phyloP scores from a whole-genome alignment of 2,797 vertebrate genomes.

The Pelodytes ibericus region DNA sequence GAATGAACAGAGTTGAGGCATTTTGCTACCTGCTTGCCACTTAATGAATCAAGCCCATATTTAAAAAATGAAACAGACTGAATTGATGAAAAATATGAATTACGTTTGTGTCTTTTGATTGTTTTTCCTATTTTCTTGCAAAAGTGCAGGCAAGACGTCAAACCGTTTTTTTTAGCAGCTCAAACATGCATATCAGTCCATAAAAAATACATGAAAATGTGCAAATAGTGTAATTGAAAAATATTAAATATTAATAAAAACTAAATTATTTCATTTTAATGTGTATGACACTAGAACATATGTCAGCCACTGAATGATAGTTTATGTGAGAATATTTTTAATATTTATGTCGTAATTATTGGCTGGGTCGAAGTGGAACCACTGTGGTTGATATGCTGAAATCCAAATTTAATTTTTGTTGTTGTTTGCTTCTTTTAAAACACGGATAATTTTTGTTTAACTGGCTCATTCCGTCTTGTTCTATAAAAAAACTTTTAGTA shows the following conservation, averaged over 20 bases:
- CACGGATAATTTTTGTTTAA: too few species aligned
- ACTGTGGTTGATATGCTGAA: neutral
- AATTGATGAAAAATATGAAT: too few species aligned
- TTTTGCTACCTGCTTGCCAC: too few species aligned
- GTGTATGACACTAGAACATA: neutral
- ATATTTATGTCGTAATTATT: conserved; percentile 29
- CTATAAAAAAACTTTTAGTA: too few species aligned
- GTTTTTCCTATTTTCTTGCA: neutral
- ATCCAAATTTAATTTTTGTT: too few species aligned
- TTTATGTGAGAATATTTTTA: conserved; percentile 21
- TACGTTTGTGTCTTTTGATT: too few species aligned
- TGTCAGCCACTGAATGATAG: conserved; percentile 10
- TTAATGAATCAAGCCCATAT: too few species aligned
- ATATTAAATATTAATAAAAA: conserved; percentile 10
- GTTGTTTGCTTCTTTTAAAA: too few species aligned
- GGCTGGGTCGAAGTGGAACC: neutral
- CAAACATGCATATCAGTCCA: neutral
- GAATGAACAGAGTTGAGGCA: too few species aligned
- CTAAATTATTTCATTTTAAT: neutral
- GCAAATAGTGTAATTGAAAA: conserved; percentile 26
- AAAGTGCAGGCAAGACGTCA: conserved; percentile 16
- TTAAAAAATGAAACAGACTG: too few species aligned
- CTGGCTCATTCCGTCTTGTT: too few species aligned
- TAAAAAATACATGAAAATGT: conserved; percentile 33
- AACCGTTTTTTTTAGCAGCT: neutral